Evolutionary conservation across 1,140 invertebrate genomes (phyloP), one percentile per base, ranked within the genome.

Genomic region (Drosophila watanabei): DNA sequence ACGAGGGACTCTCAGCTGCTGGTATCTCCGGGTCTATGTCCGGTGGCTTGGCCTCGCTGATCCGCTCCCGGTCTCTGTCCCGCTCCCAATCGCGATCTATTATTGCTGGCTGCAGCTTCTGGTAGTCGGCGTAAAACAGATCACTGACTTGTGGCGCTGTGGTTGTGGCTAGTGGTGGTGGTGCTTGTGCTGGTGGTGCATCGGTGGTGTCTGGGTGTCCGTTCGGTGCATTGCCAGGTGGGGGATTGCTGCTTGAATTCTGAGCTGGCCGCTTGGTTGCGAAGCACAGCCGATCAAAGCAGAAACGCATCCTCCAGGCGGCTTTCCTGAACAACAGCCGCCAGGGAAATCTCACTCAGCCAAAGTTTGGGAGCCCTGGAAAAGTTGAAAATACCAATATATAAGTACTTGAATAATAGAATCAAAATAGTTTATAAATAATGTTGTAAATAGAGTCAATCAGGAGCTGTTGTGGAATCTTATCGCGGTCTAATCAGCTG

Each of bases 291-390:
- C 94, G 95, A 94, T 97, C 96, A 94, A 97, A 97, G 94, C 97
- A 97, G 94, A 97, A 96, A 95, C 96, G 96, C 97, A 97, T 97
- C 95, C 95, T 97, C 95, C 95, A 96, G 95, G 95, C 95, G 95
- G 95, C 92, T 94, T 93, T 90, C 80, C 56, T 48, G 58, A 52
- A 46, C 52, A 84, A 88, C 86, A 64, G 88, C 91, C 81, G 80
- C 86, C 82, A 80, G 77, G 78, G 72, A 77, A 69, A 81, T 79
- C 16, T 70, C 61, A 51, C 51, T 72, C 57, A 83, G 8, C 41
- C 32, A 43, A 57, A 41, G 61, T 66, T 78, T 57, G 11, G 45
- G 9, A 79, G 82, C 88, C 91, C 91, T 92, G 57, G 0, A 10
- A 54, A 7, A 6, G 2, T 33, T 51, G 11, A 48, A 54, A 37